Evolutionary conservation across 2,113 vertebrate species (phyloP), one percentile per base, ranked within the genome.

Genomic region (Willisornis vidua): DNA sequence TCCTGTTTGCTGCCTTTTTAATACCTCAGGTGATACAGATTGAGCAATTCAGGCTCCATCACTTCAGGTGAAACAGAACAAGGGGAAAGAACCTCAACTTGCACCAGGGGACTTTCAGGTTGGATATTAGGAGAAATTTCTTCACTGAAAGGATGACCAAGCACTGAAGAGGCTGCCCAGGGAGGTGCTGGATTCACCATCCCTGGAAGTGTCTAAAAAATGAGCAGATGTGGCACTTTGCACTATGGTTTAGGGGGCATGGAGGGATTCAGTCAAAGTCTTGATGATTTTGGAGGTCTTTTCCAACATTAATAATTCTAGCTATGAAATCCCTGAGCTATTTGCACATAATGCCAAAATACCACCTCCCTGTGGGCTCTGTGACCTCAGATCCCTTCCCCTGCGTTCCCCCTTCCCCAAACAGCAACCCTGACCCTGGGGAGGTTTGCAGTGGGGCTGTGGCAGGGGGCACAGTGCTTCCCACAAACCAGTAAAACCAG

Each of bases 1-100:
- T 33, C 14, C 0, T 5, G 0, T 52, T 22, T 41, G 13, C 14
- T 3, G 1, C 52, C n/a, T 31, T 79, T 49, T 45, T 46, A 46
- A 25, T 6, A 14, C 45, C 49, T 10, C 26, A 3, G 45, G 33
- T 62, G 37, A 16, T 35, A 14, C 22, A 59, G 22, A 35, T 25
- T 14, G 57, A 35, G 57, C 57, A 35, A 15, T 22, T 24, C 20
- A 59, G 9, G 58, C n/a, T 59, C 58, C 23, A 59, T 14, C 57
- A 59, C 58, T 35, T 24, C n/a, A 37, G n/a, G n/a, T 35, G 58
- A 25, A 35, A 16, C 6, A 59, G 58, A 9, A 59, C 22, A 24
- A 59, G n/a, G 22, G 57, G 22, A 35, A 59, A 59, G 15, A 37
- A 59, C n/a, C 58, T 59, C 58, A 15, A 24, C 14, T 35, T 35